Evolutionary conservation across 2,797 vertebrate genomes (phyloP), one percentile per base, ranked within the genome.

Genomic region (Sebastes trivittatus): DNA sequence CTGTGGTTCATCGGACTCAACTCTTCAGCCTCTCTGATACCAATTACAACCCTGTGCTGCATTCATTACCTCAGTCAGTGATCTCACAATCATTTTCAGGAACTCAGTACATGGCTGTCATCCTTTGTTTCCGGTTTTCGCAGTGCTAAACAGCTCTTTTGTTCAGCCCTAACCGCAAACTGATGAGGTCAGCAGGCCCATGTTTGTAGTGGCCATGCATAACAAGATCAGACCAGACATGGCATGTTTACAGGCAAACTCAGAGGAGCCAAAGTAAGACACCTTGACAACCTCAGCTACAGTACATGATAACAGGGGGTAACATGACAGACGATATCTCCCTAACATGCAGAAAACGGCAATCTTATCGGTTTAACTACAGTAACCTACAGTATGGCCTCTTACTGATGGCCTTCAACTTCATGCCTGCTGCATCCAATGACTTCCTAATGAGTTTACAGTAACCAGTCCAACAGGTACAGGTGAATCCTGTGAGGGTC

Each of bases 131-230:
- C 82, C 32, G 1, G 13, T 73, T 91, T 76, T 86, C 84, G 84
- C 86, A 63, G 67, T 2, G 75, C 82, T 86, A 78, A 84, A 90
- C 84, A 85, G 62, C 65, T 88, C 85, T 87, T 93, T 94, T 92
- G 90, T 94, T 82, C 56, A 63, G 68, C 61, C 22, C 72, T 61
- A 70, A 87, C 75, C 25, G 76, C 66, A 89, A 89, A 91, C 69
- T 66, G 86, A 88, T 90, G 86, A 91, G 81, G 87, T 93, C 87
- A 90, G 93, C 90, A 76, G 70, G 54, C 64, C 73, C 7, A 2
- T 85, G 87, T 91, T 92, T 92, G 78, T 72, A 78, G 72, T 90
- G 46, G 58, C 81, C 71, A 85, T 16, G 69, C 46, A 78, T 77
- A 84, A 85, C 75, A 59, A 77, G 84, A 83, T 65, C 38, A 52